phyloP scores from a whole-genome alignment of 2,797 vertebrate genomes.

The Miichthys miiuy region DNA sequence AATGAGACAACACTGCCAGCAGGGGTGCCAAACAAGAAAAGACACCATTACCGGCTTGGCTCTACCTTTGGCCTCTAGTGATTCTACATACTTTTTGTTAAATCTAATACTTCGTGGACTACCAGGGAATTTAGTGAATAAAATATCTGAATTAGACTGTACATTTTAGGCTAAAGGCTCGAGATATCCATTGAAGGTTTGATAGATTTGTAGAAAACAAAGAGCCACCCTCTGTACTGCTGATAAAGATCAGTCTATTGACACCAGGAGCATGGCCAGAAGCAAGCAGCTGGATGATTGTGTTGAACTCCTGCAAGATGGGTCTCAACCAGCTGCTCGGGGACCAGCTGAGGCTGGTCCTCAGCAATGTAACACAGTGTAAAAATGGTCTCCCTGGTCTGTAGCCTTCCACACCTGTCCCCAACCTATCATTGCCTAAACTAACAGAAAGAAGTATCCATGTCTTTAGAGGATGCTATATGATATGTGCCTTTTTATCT shows the following conservation, averaged over 20 bases:
- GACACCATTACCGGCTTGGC: background rate
- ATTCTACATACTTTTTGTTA: background rate
- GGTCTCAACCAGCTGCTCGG: constrained; percentile 19
- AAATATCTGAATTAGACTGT: background rate
- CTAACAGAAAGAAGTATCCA: background rate
- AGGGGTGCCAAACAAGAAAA: background rate
- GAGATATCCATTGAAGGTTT: background rate
- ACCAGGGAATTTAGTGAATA: background rate
- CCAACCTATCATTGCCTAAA: background rate
- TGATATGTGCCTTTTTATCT: background rate
- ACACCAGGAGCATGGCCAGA: constrained; percentile 7
- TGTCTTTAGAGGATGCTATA: background rate
- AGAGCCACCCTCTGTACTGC: background rate
- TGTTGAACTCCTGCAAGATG: constrained; percentile 14
- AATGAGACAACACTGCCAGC: background rate
- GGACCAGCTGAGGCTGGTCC: constrained; percentile 14
- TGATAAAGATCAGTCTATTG: constrained; percentile 27
- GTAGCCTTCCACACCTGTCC: too few species aligned
- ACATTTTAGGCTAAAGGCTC: background rate
- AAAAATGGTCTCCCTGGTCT: background rate
- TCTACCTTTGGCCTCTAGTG: too few species aligned
- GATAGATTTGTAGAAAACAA: background rate
- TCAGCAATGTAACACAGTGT: background rate
- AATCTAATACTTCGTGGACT: background rate
- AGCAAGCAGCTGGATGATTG: constrained; percentile 1